These are phyloP conservation scores for Dilophus febrilis DNA, from an alignment of 2,888 invertebrate species.

Conservation along the genomic window DNA sequence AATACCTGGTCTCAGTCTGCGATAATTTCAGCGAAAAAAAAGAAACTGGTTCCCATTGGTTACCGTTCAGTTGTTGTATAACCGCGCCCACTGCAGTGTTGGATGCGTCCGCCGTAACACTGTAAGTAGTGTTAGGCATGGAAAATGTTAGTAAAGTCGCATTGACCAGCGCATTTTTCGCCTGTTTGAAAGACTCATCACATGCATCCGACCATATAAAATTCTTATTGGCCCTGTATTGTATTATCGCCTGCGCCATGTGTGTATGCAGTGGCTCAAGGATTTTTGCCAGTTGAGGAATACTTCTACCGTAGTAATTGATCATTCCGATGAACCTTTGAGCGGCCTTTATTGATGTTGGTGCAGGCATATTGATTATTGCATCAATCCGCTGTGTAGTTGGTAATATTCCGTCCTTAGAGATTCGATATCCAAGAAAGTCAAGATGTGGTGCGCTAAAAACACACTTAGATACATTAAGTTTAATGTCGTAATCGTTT, in stretches of 20 bases:
- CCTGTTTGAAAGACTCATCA: not conserved
- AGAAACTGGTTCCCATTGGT: too few relatives aligned
- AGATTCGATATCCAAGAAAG: not conserved
- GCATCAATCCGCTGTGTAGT: not conserved
- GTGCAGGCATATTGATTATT: conserved; percentile 1
- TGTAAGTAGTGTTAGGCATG: too few relatives aligned
- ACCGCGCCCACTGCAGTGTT: too few relatives aligned
- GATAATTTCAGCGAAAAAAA: too few relatives aligned
- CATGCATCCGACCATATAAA: not conserved
- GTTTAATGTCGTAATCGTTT: not conserved
- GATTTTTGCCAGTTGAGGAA: not conserved
- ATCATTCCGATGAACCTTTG: conserved; percentile 1
- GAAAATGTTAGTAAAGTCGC: not conserved
- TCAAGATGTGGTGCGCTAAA: not conserved
- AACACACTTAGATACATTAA: not conserved
- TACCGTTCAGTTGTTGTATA: too few relatives aligned
- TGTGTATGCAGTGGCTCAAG: not conserved
- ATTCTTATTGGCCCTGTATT: not conserved
- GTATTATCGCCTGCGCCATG: not conserved
- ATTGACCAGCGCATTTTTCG: not conserved
- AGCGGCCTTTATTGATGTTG: too few relatives aligned
- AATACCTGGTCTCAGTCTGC: too few relatives aligned
- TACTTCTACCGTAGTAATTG: not conserved
- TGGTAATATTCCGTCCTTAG: conserved; percentile 1
- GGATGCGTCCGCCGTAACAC: not conserved